phyloP scores from a whole-genome alignment of 2,888 invertebrate species.

The Hypercompe scribonia region DNA sequence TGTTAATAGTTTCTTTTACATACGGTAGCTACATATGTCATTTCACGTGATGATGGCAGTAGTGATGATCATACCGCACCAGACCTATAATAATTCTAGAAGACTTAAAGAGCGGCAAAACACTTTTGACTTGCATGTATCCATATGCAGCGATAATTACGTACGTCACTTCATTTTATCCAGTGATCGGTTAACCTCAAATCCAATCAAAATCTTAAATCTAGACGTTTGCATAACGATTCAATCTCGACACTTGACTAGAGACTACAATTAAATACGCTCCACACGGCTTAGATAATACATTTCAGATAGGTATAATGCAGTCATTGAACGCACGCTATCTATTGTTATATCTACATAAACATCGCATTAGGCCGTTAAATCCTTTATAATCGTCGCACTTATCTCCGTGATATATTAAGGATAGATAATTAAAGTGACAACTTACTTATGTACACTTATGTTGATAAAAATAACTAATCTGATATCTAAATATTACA shows the following conservation, averaged over 20 bases:
- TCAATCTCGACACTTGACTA: neutral
- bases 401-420: neutral
- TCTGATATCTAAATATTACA: slow-evolving; percentile 5
- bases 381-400: neutral
- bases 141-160: no score
- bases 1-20: no score
- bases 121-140: no score
- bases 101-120: no score
- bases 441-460: neutral
- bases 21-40: no score
- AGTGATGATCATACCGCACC: no score
- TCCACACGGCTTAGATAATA: neutral
- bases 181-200: no score
- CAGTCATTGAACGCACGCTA: slow-evolving; percentile 3
- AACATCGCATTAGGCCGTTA: slow-evolving; percentile 1
- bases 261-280: neutral
- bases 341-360: neutral
- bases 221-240: neutral
- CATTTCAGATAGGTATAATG: neutral
- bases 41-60: no score
- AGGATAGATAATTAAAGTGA: neutral
- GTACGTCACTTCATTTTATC: no score
- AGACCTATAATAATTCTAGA: no score
- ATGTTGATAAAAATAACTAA: neutral
- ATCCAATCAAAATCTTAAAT: no score